Conservation (phyloP, 2,797 vertebrate species). For the Hydrophis major region DNA sequence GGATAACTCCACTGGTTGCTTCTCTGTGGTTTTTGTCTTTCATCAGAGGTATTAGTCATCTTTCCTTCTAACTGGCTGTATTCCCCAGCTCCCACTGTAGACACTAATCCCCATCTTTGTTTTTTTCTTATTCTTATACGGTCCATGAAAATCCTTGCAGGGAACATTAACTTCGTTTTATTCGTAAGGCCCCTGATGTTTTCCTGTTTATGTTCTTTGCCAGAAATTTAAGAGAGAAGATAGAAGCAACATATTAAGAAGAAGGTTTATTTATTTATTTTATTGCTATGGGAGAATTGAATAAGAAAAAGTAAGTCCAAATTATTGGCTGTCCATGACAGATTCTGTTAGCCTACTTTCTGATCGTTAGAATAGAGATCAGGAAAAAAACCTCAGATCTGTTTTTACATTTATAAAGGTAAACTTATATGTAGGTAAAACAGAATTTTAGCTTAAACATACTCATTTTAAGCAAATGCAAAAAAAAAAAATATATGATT, state of each 20-base stretch:
- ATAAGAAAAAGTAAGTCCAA: not conserved
- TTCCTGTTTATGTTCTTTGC: not conserved
- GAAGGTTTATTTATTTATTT: not conserved
- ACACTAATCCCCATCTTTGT: not conserved
- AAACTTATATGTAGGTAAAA: not conserved
- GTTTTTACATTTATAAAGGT: not conserved
- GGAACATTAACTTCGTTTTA: not conserved
- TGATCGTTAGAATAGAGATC: not conserved
- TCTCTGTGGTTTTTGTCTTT: conserved; percentile 1
- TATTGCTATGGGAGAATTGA: not conserved
- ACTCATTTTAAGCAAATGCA: not conserved
- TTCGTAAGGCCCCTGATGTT: not conserved
- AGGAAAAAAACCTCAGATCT: not conserved
- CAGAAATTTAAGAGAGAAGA: not conserved
- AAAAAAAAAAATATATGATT: not conserved
- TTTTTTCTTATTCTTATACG: not conserved
- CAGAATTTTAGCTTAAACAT: not conserved
- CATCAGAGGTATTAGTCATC: not conserved
- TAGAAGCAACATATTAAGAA: not conserved
- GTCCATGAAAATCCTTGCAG: not conserved
- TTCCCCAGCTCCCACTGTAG: not conserved
- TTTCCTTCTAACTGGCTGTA: not conserved
- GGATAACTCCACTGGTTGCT: not conserved
- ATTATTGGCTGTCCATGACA: not conserved
- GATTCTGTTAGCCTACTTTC: not conserved